phyloP scores from a whole-genome alignment of 2,797 vertebrate species.

The Sebastes nivosus region DNA sequence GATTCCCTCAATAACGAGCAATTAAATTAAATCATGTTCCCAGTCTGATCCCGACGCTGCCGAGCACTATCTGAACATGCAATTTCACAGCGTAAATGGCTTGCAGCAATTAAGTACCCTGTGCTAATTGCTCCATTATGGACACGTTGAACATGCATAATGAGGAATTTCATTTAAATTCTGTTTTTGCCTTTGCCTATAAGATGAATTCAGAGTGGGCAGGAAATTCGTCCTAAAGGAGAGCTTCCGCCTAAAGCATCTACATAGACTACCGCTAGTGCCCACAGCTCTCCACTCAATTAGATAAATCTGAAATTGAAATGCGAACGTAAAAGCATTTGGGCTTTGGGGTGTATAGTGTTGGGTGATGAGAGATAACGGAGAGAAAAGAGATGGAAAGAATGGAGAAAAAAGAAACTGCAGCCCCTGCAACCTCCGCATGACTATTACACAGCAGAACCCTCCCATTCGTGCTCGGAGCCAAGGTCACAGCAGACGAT shows the following conservation, averaged over 20 bases:
- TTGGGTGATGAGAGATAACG: not conserved
- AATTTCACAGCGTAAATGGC: constrained; percentile 69
- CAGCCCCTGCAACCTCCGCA: constrained; percentile 12
- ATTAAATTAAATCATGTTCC: constrained; percentile 72
- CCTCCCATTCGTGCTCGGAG: constrained; percentile 26
- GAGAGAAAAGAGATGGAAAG: not conserved
- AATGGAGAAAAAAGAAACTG: constrained; percentile 2
- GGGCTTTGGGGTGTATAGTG: not conserved
- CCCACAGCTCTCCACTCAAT: not conserved
- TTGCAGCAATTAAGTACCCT: constrained; percentile 62
- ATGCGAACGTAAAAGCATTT: constrained; percentile 19
- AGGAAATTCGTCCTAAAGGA: constrained; percentile 31
- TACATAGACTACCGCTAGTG: not conserved
- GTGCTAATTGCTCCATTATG: constrained; percentile 61
- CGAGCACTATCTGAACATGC: constrained; percentile 43
- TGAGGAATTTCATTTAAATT: constrained; percentile 50
- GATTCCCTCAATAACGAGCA: constrained; percentile 61
- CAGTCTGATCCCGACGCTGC: constrained; percentile 49
- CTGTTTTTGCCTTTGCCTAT: constrained; percentile 10
- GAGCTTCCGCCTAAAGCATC: not conserved
- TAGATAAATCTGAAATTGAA: constrained; percentile 12
- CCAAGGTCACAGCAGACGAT: constrained; percentile 55
- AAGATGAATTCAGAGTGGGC: constrained; percentile 31
- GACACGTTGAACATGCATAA: constrained; percentile 57
- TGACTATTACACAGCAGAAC: constrained; percentile 35